phyloP scores from a whole-genome alignment of 2,113 vertebrate species.

The Corythornis vintsioides region DNA sequence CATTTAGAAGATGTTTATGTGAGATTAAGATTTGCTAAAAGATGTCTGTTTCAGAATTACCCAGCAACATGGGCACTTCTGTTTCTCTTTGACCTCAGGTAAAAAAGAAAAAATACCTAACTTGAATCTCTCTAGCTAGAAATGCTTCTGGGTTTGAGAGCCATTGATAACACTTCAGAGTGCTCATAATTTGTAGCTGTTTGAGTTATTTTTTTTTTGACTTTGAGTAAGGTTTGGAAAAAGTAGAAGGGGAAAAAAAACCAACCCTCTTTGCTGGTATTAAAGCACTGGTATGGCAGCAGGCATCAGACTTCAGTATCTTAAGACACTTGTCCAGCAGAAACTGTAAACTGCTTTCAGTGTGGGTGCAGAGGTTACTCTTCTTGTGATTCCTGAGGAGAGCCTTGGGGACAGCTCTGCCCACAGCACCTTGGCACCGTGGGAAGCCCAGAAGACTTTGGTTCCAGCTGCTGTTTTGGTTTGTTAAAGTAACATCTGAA shows the following conservation, averaged over 20 bases:
- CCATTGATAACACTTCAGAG: neutral
- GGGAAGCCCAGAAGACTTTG: neutral
- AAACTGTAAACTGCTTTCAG: neutral
- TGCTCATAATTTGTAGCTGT: neutral
- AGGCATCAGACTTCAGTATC: accelerated
- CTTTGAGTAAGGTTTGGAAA: neutral
- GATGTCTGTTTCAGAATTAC: neutral
- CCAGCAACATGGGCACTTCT: neutral
- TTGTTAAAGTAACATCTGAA: neutral
- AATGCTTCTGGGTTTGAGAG: neutral
- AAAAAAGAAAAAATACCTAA: neutral
- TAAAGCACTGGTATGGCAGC: neutral
- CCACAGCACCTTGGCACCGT: accelerated
- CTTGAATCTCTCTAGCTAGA: neutral
- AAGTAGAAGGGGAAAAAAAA: neutral
- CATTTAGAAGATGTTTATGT: neutral
- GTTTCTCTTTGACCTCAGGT: neutral
- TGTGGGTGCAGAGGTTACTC: accelerated
- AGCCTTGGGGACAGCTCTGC: neutral
- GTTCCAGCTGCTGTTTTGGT: neutral
- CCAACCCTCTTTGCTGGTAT: neutral
- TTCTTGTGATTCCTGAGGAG: neutral
- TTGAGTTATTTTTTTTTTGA: neutral
- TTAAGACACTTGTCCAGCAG: neutral
- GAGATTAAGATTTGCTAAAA: neutral